Evolutionary conservation across 2,888 invertebrate genomes (phyloP), one percentile per base, ranked within the genome.

Genomic region (Biston stratarius): DNA sequence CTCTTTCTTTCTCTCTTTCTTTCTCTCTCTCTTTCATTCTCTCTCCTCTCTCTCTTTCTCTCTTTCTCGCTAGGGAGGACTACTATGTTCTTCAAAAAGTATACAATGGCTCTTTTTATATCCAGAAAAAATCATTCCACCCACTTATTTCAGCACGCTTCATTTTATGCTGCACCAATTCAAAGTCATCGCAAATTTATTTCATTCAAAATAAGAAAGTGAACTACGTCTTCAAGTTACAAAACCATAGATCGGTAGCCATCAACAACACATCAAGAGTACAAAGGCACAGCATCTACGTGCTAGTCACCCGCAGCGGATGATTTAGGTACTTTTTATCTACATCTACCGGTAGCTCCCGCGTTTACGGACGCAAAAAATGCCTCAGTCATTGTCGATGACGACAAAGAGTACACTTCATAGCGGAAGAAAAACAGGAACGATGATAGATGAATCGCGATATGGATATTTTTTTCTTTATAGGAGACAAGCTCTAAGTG

Each of bases 331-430:
- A 61, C 74, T 87, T 87, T 87, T 85, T 88, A 84, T 62, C 60
- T 58, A 24, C 38, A 58, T 62, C 89, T 88, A 88, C 87, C 83
- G 89, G 82, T 77, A 80, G 69, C 67, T 73, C 63, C 69, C 48
- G 84, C 84, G 76, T 72, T 83, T 84, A 80, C 81, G 75, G 73
- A 70, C 66, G 82, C 85, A 90, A 90, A 91, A 91, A 90, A 88
- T 74, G 71, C 65, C 70, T 69, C 77, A 75, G 79, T 87, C 84
- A 85, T 83, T 82, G 80, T 78, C 76, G 72, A 73, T 81, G 81
- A 83, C 78, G 79, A 76, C 76, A 73, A 70, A 74, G 38, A 44
- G 82, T 83, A 83, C 79, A 81, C 40, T 64, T 36, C 11, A 52
- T 7, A 47, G 33, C 34, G 40, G 47, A 42, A 51, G 14, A 55